A percentile compares a stretch with the other conserved stretches of the same genome.
These are phyloP conservation scores for Synanthedon myopaeformis DNA, from an alignment of 2,888 invertebrate species.

Conservation along the genomic window DNA sequence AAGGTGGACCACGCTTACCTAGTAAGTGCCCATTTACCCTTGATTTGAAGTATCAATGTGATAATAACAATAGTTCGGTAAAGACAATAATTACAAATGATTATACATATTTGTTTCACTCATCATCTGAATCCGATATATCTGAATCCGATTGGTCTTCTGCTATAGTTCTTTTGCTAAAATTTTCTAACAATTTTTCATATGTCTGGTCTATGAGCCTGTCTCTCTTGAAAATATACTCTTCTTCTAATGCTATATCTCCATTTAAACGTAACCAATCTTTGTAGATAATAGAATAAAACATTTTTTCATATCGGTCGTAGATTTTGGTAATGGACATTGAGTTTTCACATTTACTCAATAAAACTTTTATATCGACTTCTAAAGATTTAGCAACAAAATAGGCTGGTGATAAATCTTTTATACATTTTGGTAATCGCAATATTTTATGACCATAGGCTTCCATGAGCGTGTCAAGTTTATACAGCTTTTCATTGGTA, in stretches of 20 bases:
- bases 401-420: constrained; percentile 10
- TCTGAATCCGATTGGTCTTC: constrained; percentile 1
- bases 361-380: neutral
- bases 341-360: too few species aligned
- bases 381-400: constrained; percentile 1
- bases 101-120: too few species aligned
- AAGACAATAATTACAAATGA: too few species aligned
- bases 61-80: too few species aligned
- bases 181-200: neutral
- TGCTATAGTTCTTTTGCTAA: neutral
- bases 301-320: too few species aligned
- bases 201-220: constrained; percentile 1
- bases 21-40: too few species aligned
- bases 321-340: too few species aligned
- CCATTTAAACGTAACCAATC: too few species aligned
- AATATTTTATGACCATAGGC: constrained; percentile 14
- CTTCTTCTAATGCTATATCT: too few species aligned
- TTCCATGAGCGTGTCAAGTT: constrained; percentile 13
- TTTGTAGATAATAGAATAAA: too few species aligned
- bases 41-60: too few species aligned
- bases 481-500: constrained; percentile 7
- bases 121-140: constrained; percentile 3
- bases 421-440: constrained; percentile 17
- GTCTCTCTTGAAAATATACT: neutral
- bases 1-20: too few species aligned